A percentile compares a stretch with the other conserved stretches of the same genome.
These are phyloP conservation scores for Chiloscyllium plagiosum DNA, from an alignment of 2,113 vertebrate genomes.

Conservation along the genomic window DNA sequence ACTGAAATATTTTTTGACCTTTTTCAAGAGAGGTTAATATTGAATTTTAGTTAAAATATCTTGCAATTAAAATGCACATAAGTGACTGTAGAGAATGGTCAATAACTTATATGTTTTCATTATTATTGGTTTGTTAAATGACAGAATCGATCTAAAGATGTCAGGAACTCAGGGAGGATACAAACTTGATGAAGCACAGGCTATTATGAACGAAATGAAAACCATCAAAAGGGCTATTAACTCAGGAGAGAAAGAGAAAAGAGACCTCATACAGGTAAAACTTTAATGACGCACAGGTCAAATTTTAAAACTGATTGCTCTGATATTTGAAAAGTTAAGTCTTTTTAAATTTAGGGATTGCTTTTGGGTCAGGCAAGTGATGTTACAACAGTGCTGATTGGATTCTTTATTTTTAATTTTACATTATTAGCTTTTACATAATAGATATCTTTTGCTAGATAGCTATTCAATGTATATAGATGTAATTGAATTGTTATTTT, in stretches of 20 bases:
- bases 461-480: background rate
- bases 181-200: conserved; percentile 88
- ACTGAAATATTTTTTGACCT: background rate
- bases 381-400: background rate
- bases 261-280: conserved; percentile 87
- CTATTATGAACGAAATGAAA: conserved; percentile 87
- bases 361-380: background rate
- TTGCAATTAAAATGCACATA: background rate
- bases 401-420: background rate
- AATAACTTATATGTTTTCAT: conserved; percentile 24
- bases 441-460: background rate
- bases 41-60: background rate
- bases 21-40: background rate
- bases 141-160: conserved; percentile 92
- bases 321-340: background rate
- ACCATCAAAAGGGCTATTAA: conserved; percentile 88
- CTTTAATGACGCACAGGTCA: background rate
- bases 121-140: background rate
- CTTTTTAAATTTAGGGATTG: background rate
- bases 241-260: conserved; percentile 90
- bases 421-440: background rate
- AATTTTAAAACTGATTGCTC: background rate
- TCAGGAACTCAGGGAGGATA: conserved; percentile 74
- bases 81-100: background rate
- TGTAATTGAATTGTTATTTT: background rate